Evolutionary conservation across 2,888 invertebrate genomes (phyloP).

Genomic region (Lepetodrilus schrolli): DNA sequence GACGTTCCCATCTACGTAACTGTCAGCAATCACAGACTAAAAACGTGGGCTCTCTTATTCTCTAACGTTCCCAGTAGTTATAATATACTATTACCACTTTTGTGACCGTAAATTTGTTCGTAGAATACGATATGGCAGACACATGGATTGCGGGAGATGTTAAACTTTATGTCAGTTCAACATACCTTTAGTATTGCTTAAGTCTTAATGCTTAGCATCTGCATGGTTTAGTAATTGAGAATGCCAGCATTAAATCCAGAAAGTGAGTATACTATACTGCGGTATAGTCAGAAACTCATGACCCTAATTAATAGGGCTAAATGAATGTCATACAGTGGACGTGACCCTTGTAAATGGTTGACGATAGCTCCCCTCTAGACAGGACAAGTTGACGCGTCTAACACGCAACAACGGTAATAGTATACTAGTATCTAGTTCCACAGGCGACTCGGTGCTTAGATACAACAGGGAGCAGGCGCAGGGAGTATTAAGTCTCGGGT

Average conservation of each 20-base stretch:
- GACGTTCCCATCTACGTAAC: constrained; percentile 10
- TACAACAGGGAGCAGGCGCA: too few species aligned
- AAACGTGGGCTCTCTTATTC: not conserved
- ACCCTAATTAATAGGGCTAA: not conserved
- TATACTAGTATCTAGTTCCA: not conserved
- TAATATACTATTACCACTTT: not conserved
- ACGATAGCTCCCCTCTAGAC: not conserved
- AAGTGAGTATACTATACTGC: too few species aligned
- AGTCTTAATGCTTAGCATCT: too few species aligned
- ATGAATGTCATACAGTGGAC: not conserved
- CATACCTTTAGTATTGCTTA: too few species aligned
- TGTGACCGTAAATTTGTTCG: constrained; percentile 23
- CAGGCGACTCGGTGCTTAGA: not conserved
- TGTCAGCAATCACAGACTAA: constrained; percentile 11
- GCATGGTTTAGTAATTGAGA: too few species aligned
- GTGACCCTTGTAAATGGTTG: constrained; percentile 1
- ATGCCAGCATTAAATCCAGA: too few species aligned
- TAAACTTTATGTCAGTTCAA: not conserved
- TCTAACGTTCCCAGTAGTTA: not conserved
- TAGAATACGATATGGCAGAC: constrained; percentile 8
- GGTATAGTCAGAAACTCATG: too few species aligned
- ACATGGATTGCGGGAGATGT: not conserved
- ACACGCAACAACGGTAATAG: not conserved
- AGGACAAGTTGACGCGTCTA: not conserved
- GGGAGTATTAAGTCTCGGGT: too few species aligned